These are phyloP conservation scores for Periparus ater DNA, from an alignment of 2,797 vertebrate species.

Conservation along the genomic window DNA sequence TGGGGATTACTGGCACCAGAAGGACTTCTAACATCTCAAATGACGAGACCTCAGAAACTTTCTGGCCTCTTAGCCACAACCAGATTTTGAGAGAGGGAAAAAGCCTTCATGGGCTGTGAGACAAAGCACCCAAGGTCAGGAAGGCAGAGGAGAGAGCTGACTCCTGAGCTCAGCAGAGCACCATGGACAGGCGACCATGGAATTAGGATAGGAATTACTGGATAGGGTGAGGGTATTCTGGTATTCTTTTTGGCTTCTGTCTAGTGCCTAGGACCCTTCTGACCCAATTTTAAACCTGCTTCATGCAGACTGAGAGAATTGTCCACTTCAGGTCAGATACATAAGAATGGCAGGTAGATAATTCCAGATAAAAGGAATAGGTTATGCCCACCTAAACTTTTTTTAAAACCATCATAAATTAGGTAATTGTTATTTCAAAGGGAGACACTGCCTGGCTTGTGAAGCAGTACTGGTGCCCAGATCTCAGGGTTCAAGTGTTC, in stretches of 20 bases:
- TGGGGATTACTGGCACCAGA: neutral
- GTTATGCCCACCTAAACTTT: neutral
- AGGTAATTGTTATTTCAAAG: neutral
- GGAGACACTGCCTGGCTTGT: neutral
- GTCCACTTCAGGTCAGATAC: neutral
- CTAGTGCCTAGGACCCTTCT: neutral
- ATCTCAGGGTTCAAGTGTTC: neutral
- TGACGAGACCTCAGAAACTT: neutral
- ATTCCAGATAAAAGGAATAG: neutral
- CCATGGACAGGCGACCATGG: rapidly evolving
- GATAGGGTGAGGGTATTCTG: neutral
- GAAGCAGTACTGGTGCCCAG: neutral
- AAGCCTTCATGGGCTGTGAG: neutral
- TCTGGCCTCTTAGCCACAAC: neutral
- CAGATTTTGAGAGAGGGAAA: neutral
- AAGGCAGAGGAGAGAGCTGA: neutral
- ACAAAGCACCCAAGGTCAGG: neutral
- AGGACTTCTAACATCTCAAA: neutral
- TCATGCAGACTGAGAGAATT: neutral
- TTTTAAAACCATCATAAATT: neutral
- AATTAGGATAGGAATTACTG: neutral
- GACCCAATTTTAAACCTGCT: neutral
- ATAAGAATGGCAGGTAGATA: neutral
- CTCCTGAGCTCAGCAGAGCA: neutral
- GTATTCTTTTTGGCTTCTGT: neutral